A percentile compares a stretch with the other conserved stretches of the same genome.
These are phyloP conservation scores for Tetragonisca angustula DNA, from an alignment of 2,888 invertebrate genomes.

Conservation along the genomic window DNA sequence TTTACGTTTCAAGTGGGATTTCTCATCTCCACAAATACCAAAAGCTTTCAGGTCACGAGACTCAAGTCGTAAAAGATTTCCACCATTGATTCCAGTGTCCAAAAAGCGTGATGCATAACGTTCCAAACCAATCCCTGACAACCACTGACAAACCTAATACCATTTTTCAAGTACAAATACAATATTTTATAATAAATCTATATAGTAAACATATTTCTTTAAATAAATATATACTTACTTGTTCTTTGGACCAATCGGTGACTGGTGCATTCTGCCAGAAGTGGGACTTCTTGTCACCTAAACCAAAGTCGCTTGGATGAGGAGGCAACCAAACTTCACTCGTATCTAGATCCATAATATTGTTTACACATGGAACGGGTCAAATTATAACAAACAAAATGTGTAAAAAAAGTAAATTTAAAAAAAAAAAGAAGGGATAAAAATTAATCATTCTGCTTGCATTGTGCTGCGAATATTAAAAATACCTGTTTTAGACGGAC, in stretches of 20 bases:
- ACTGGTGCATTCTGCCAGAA: conserved; percentile 89
- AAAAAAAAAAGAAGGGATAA: neutral
- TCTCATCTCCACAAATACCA: conserved; percentile 92
- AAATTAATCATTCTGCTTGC: conserved; percentile 5
- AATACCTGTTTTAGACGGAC: conserved; percentile 79
- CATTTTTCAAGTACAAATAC: conserved; percentile 14
- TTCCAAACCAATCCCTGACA: conserved; percentile 92
- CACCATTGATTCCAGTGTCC: conserved; percentile 95
- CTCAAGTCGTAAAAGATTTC: conserved; percentile 93
- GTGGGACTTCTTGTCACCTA: conserved; percentile 87
- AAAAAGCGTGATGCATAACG: conserved; percentile 94
- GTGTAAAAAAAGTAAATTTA: neutral
- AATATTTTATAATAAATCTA: neutral
- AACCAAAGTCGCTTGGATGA: conserved; percentile 86
- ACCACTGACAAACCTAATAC: conserved; percentile 95
- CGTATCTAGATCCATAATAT: conserved; percentile 78
- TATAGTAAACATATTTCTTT: neutral
- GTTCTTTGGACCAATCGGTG: conserved; percentile 91
- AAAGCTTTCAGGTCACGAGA: conserved; percentile 96
- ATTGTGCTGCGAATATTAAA: conserved; percentile 59
- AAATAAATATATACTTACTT: conserved; percentile 84
- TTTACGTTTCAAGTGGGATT: conserved; percentile 92
- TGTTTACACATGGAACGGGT: conserved; percentile 26
- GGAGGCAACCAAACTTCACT: conserved; percentile 85
- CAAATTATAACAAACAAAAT: conserved; percentile 15